A percentile compares a stretch with the other conserved stretches of the same genome.
phyloP scores from a whole-genome alignment of 2,113 vertebrate species.

The Malurus alboscapulatus region DNA sequence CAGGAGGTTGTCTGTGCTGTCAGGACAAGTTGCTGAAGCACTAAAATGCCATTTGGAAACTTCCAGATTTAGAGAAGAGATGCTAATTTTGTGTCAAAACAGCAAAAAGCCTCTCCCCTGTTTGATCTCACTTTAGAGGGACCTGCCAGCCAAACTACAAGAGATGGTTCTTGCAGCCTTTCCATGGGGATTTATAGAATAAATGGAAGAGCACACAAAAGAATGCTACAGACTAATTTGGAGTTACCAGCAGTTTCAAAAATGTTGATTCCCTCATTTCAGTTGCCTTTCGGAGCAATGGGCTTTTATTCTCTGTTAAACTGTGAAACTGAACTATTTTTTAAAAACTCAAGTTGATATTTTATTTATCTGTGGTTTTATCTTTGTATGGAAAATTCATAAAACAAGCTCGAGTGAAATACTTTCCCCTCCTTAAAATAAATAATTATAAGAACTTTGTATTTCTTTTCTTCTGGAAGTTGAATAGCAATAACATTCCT shows the following conservation, averaged over 20 bases:
- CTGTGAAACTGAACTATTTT: constrained; percentile 23
- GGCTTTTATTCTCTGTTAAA: neutral
- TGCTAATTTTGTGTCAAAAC: neutral
- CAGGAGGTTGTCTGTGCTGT: neutral
- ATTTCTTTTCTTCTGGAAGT: constrained; percentile 57
- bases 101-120: neutral
- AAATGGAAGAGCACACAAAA: neutral
- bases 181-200: neutral
- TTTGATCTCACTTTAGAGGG: neutral
- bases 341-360: constrained; percentile 2
- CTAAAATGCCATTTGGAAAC: neutral
- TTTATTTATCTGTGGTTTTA: constrained; percentile 19
- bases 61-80: neutral
- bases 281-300: neutral
- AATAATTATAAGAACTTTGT: constrained; percentile 60
- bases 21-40: neutral
- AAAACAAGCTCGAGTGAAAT: constrained; percentile 43
- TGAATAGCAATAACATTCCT: constrained; percentile 51
- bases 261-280: constrained; percentile 18
- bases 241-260: neutral
- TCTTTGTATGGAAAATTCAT: neutral
- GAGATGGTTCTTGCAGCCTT: neutral
- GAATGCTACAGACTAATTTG: neutral
- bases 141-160: neutral
- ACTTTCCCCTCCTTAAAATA: constrained; percentile 46